These are phyloP conservation scores for Bombus ignitus DNA, from an alignment of 1,140 invertebrate genomes.

Conservation along the genomic window DNA sequence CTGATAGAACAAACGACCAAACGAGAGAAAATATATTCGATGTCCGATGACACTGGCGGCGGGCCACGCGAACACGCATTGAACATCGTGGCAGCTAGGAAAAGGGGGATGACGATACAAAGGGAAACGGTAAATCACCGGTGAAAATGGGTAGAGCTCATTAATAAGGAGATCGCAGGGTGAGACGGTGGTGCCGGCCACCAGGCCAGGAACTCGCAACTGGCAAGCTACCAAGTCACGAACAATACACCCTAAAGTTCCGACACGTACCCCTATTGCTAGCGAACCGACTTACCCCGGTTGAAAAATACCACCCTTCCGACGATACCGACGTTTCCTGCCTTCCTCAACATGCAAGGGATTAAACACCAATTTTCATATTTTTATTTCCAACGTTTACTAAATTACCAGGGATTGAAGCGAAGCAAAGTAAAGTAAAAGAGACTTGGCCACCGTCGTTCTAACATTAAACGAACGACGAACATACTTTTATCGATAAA, in stretches of 20 bases:
- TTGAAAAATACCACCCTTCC: constrained; percentile 35
- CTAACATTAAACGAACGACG: no score
- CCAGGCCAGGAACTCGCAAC: constrained; percentile 39
- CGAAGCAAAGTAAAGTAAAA: no score
- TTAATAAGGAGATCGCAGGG: constrained; percentile 62
- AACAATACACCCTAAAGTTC: constrained; percentile 67
- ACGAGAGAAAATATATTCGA: neutral
- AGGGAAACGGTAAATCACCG: constrained; percentile 63
- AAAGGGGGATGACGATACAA: constrained; percentile 38
- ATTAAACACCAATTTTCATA: neutral
- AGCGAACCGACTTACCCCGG: constrained; percentile 30
- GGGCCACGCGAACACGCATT: neutral
- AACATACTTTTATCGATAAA: no score
- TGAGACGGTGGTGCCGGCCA: constrained; percentile 29
- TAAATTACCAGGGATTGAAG: no score
- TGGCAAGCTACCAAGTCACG: constrained; percentile 68
- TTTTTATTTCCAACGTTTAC: no score
- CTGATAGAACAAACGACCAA: neutral
- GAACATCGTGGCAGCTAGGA: neutral
- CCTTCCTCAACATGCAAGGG: neutral
- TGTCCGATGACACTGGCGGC: neutral
- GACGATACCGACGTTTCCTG: neutral
- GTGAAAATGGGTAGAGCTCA: constrained; percentile 53
- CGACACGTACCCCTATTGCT: constrained; percentile 58
- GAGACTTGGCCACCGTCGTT: no score